A percentile compares a stretch with the other conserved stretches of the same genome.
Conservation (phyloP, 2,888 invertebrate genomes). For the Neoaliturus tenellus region DNA sequence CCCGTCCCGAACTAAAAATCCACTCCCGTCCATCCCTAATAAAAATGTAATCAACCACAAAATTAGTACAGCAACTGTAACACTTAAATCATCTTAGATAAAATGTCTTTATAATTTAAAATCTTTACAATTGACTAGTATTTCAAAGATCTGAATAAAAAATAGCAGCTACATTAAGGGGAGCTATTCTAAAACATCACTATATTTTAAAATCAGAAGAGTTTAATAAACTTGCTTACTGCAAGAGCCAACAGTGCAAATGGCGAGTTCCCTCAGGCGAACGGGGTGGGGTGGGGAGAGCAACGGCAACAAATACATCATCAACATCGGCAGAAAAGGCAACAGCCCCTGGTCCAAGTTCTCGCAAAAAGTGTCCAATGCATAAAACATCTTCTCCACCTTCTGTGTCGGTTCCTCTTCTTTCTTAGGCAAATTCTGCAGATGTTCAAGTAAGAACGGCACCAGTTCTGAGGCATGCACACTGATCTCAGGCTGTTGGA, state of each 20-base stretch:
- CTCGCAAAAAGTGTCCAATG: conserved; percentile 87
- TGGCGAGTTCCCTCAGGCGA: conserved; percentile 80
- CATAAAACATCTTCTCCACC: conserved; percentile 85
- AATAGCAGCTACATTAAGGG: no score
- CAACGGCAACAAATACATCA: conserved; percentile 81
- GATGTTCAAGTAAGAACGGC: conserved; percentile 83
- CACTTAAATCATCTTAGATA: no score
- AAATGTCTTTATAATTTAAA: no score
- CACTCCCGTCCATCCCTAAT: no score
- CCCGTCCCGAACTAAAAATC: no score
- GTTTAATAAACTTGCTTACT: conserved; percentile 69
- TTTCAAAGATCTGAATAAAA: no score
- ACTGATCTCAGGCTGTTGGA: conserved; percentile 82
- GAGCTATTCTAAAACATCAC: no score
- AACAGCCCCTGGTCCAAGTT: conserved; percentile 83
- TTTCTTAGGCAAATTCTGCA: conserved; percentile 76
- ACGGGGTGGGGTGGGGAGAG: conserved; percentile 77
- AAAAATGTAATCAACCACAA: no score
- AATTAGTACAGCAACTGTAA: no score
- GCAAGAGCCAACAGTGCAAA: conserved; percentile 82
- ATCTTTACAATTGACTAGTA: no score
- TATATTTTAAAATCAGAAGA: no score
- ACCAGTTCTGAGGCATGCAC: conserved; percentile 82
- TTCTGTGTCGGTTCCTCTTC: conserved; percentile 79
- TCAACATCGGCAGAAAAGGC: conserved; percentile 82